phyloP scores from a whole-genome alignment of 2,888 invertebrate species.

The Platynereis dumerilii region DNA sequence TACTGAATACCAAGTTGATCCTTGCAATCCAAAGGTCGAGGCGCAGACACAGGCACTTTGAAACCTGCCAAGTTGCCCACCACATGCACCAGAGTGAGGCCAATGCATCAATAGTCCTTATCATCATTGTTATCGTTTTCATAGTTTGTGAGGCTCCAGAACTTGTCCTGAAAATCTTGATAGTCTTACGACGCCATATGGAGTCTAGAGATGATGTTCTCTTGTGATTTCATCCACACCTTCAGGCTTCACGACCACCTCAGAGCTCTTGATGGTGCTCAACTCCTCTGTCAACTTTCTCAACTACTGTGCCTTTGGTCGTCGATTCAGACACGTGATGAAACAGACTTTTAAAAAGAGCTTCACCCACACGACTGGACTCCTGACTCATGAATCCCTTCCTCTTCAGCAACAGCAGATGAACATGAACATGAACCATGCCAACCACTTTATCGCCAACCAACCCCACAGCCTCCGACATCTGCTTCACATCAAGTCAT shows the following conservation, averaged over 20 bases:
- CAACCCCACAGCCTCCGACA: no score
- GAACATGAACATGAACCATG: no score
- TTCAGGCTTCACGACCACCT: slow-evolving; percentile 14
- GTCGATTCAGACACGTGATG: slow-evolving; percentile 34
- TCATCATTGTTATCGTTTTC: slow-evolving; percentile 36
- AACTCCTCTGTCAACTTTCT: slow-evolving; percentile 39
- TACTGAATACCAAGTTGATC: slow-evolving; percentile 34
- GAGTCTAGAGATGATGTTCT: slow-evolving; percentile 1
- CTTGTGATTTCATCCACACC: slow-evolving; percentile 5
- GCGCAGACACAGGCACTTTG: slow-evolving; percentile 13
- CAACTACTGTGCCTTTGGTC: slow-evolving; percentile 37
- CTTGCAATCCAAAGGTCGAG: slow-evolving; percentile 31
- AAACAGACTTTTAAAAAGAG: slow-evolving; percentile 25
- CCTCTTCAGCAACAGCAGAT: no score
- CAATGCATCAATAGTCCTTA: slow-evolving; percentile 38
- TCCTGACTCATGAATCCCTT: background rate
- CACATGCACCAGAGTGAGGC: slow-evolving; percentile 25
- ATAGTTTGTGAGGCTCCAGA: slow-evolving; percentile 37
- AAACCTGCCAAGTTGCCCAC: background rate
- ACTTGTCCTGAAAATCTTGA: background rate
- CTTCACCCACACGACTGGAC: background rate
- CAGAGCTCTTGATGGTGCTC: slow-evolving; percentile 30
- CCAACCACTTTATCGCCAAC: no score
- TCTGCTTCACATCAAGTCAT: no score
- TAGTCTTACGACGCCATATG: slow-evolving; percentile 2